Conservation (phyloP, 92 coral and sea anemone species). For the Paragorgia papillata region DNA sequence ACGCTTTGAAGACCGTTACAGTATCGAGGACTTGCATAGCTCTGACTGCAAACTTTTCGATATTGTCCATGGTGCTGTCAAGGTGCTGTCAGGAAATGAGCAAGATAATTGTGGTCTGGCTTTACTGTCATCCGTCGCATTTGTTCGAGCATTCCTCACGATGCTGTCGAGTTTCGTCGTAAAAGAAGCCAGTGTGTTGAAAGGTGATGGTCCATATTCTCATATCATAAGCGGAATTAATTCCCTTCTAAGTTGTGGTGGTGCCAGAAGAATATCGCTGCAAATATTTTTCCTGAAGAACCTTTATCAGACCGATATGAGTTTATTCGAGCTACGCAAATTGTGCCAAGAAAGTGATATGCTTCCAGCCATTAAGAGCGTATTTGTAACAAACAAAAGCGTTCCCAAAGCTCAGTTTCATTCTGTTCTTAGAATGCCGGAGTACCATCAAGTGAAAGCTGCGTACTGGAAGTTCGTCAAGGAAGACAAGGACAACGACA, state of each 20-base stretch:
- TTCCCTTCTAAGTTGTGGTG: slow-evolving; percentile 45
- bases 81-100: slow-evolving; percentile 43
- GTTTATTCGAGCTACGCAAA: slow-evolving; percentile 60
- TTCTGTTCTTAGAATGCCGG: slow-evolving; percentile 47
- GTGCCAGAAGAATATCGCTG: slow-evolving; percentile 43
- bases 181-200: slow-evolving; percentile 29
- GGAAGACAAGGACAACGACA: not conserved
- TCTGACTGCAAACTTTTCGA: slow-evolving; percentile 65
- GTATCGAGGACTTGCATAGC: slow-evolving; percentile 63
- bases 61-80: slow-evolving; percentile 64
- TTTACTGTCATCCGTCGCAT: slow-evolving; percentile 78
- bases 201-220: slow-evolving; percentile 45
- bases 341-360: slow-evolving; percentile 58
- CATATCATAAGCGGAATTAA: slow-evolving; percentile 65
- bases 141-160: slow-evolving; percentile 68
- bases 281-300: slow-evolving; percentile 71
- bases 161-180: slow-evolving; percentile 64
- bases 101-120: slow-evolving; percentile 50
- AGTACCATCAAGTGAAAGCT: slow-evolving; percentile 15
- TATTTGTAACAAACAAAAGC: slow-evolving; percentile 45
- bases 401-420: slow-evolving; percentile 58
- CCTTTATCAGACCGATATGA: slow-evolving; percentile 53
- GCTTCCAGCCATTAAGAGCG: slow-evolving; percentile 51
- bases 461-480: slow-evolving; percentile 9
- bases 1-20: slow-evolving; percentile 20